phyloP scores from a whole-genome alignment of 2,113 vertebrate species.

The Proterorhinus semilunaris region DNA sequence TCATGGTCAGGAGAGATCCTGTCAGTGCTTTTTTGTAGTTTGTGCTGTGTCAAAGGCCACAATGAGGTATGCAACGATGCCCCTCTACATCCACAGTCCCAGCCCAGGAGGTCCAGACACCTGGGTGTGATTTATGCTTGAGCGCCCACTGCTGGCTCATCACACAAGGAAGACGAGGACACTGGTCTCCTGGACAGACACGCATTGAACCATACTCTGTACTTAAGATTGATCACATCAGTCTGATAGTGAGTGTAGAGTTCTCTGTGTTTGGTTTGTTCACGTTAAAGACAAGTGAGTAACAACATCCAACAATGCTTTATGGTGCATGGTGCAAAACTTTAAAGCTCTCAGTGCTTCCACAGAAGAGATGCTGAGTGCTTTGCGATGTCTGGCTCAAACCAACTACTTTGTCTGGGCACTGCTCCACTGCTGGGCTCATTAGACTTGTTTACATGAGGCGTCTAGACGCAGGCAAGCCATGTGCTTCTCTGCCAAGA shows the following conservation, averaged over 20 bases:
- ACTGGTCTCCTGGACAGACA: constrained; percentile 31
- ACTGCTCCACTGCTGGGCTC: constrained; percentile 42
- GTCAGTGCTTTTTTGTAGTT: constrained; percentile 17
- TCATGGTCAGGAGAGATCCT: background rate
- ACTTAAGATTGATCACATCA: background rate
- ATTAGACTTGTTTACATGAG: constrained; percentile 70
- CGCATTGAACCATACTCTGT: constrained; percentile 40
- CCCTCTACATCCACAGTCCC: constrained; percentile 17
- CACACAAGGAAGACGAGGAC: constrained; percentile 8
- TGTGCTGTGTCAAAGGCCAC: constrained; percentile 45
- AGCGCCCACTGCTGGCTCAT: constrained; percentile 28
- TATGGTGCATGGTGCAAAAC: constrained; percentile 1
- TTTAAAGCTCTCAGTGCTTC: constrained; percentile 11
- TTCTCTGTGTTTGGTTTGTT: background rate
- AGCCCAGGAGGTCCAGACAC: constrained; percentile 13
- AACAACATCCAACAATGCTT: background rate
- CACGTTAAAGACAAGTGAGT: background rate
- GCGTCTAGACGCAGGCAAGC: constrained; percentile 61
- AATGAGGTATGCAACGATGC: constrained; percentile 39
- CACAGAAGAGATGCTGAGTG: constrained; percentile 18
- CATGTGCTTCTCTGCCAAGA: constrained; percentile 52
- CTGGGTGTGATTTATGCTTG: constrained; percentile 45
- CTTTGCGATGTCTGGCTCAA: constrained; percentile 35
- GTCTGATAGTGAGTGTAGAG: background rate
- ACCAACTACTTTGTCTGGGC: constrained; percentile 24